These are phyloP conservation scores for Labroides dimidiatus DNA, from an alignment of 2,797 vertebrate genomes.

Conservation along the genomic window DNA sequence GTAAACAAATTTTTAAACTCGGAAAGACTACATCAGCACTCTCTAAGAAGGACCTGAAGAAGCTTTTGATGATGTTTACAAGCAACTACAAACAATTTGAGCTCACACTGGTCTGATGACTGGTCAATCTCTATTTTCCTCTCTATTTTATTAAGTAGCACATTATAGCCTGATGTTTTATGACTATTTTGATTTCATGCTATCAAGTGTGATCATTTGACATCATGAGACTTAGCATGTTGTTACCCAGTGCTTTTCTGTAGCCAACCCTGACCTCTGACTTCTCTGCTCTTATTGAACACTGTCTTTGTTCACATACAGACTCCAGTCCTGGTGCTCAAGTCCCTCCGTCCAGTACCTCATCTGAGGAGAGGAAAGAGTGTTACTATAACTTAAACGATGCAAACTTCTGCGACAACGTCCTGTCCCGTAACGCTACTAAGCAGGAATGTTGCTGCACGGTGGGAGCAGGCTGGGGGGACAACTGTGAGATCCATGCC, in stretches of 20 bases:
- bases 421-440: constrained; percentile 82
- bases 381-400: constrained; percentile 85
- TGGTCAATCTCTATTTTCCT: no score
- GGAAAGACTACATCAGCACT: no score
- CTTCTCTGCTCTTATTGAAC: constrained; percentile 6
- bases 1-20: no score
- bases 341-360: not conserved
- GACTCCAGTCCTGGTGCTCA: not conserved
- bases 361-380: constrained; percentile 74
- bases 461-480: constrained; percentile 83
- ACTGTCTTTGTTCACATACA: constrained; percentile 25
- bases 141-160: no score
- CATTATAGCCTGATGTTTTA: no score
- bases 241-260: not conserved
- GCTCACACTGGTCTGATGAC: no score
- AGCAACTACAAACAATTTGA: no score
- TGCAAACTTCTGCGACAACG: constrained; percentile 83
- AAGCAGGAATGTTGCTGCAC: constrained; percentile 87
- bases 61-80: no score
- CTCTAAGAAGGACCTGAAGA: no score
- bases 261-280: constrained; percentile 4
- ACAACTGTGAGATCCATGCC: constrained; percentile 85
- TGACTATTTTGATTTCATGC: no score
- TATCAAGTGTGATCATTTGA: no score
- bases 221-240: no score